A percentile compares a stretch with the other conserved stretches of the same genome.
These are phyloP conservation scores for Hemicentrotus pulcherrimus DNA, from an alignment of 35 echinoderm and acorn worm genomes.

Conservation along the genomic window DNA sequence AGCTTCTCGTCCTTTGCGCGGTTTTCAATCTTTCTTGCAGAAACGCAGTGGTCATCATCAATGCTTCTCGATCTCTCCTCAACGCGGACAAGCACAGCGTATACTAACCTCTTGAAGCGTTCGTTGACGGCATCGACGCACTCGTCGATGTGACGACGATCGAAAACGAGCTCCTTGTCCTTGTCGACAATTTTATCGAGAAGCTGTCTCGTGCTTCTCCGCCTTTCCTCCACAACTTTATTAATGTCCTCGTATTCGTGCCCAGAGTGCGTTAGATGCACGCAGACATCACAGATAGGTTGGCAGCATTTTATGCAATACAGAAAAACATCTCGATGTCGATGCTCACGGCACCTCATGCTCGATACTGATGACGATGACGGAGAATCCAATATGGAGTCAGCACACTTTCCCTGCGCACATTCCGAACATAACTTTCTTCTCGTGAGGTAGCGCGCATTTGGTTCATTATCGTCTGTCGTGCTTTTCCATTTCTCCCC, in stretches of 20 bases:
- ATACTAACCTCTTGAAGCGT: background rate
- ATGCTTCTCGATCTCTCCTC: conserved; percentile 15
- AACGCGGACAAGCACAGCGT: background rate
- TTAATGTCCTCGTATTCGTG: conserved; percentile 3
- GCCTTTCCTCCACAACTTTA: conserved; percentile 3
- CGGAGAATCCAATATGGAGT: background rate
- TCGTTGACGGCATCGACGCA: conserved; percentile 16
- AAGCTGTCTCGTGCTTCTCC: background rate
- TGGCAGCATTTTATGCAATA: conserved; percentile 22
- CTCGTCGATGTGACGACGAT: background rate
- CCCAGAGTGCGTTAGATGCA: conserved; percentile 19
- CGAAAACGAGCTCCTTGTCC: background rate
- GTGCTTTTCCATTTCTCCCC: background rate
- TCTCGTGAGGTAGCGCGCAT: background rate
- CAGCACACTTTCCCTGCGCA: conserved; percentile 10
- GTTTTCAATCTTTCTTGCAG: background rate
- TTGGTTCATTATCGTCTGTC: background rate
- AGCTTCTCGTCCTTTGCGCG: conserved; percentile 4
- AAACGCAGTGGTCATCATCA: background rate
- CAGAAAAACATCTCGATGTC: conserved; percentile 29
- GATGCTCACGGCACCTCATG: conserved; percentile 24
- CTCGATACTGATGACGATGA: background rate
- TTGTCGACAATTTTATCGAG: background rate
- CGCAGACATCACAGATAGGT: conserved; percentile 38
- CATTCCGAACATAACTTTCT: conserved; percentile 20